These are phyloP conservation scores for Syngnathus floridae DNA, from an alignment of 2,113 vertebrate species.

Conservation along the genomic window DNA sequence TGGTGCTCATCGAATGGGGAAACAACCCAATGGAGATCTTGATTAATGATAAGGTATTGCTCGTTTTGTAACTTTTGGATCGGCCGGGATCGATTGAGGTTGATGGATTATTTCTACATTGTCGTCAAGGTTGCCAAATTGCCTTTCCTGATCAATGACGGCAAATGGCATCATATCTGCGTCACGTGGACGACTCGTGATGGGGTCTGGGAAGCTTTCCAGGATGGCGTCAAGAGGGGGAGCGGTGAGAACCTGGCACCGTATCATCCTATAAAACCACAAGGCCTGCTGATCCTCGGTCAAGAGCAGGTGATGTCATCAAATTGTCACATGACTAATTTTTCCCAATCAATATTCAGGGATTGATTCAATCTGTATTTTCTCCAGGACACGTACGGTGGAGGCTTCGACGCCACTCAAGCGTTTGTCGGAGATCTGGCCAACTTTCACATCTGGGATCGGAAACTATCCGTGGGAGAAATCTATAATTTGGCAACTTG, in stretches of 20 bases:
- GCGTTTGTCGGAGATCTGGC: conserved; percentile 95
- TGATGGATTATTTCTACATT: not conserved
- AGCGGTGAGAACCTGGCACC: conserved; percentile 92
- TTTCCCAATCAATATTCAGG: not conserved
- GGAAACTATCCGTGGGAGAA: conserved; percentile 86
- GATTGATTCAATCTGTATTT: conserved; percentile 29
- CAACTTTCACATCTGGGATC: conserved; percentile 97
- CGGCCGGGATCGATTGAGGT: not conserved
- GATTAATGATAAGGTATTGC: conserved; percentile 89
- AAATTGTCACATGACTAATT: not conserved
- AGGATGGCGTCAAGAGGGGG: conserved; percentile 87
- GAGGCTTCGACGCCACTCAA: conserved; percentile 94
- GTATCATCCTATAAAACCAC: conserved; percentile 94
- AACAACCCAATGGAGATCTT: conserved; percentile 98
- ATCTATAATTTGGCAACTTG: conserved; percentile 93
- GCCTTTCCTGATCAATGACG: conserved; percentile 91
- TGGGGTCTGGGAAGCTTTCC: conserved; percentile 96
- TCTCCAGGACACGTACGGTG: conserved; percentile 87
- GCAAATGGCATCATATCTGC: conserved; percentile 98
- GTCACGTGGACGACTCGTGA: conserved; percentile 95
- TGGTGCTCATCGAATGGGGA: conserved; percentile 97
- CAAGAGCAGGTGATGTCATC: conserved; percentile 85
- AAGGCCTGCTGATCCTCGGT: conserved; percentile 89
- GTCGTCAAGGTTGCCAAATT: conserved; percentile 85
- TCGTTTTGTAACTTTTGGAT: not conserved